Base-by-base conservation (phyloP, 1,140 invertebrate genomes). In the Penaeus vannamei region DNA sequence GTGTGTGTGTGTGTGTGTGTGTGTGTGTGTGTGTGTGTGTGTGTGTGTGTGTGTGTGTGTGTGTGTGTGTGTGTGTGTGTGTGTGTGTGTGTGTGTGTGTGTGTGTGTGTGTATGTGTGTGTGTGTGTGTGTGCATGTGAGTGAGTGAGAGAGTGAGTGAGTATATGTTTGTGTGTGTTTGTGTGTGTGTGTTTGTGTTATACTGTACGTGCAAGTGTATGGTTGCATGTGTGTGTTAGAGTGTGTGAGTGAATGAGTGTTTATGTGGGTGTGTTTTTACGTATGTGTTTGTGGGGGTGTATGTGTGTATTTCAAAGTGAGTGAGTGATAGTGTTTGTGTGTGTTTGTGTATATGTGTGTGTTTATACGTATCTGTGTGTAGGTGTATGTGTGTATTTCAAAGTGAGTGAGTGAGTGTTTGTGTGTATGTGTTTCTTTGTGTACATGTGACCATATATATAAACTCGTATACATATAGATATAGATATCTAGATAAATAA, bases 241-340 rank as follows among this genome's bases (percentile, higher is more conserved):
- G n/a, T 64, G 62, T 64, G n/a, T 64, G n/a, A 19, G 62, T 64
- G n/a, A 19, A 64, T 64, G 62, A 19, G n/a, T 64, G n/a, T 64
- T 17, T 64, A 64, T 64, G n/a, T 64, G 62, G 17, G n/a, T 64
- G n/a, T 64, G 62, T 64, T 19, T 64, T 19, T 64, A n/a, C n/a
- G n/a, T 64, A 64, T 64, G 62, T 64, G n/a, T 64, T 19, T 64
- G 62, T n/a, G n/a, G n/a, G 62, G 17, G 62, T 64, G n/a, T n/a
- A n/a, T 64, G 62, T 64, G n/a, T 64, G 62, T 64, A 64, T 64
- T 64, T 64, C 62, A 64, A 64, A 64, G 62, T 64, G 62, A n/a
- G 62, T 64, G n/a, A 64, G n/a, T 17, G 62, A 64, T 19, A n/a
- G 62, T n/a, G n/a, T 19, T 17, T 64, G n/a, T n/a, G n/a, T n/a